phyloP scores from a whole-genome alignment of 1,140 invertebrate species.

The Drosophila ambigua region DNA sequence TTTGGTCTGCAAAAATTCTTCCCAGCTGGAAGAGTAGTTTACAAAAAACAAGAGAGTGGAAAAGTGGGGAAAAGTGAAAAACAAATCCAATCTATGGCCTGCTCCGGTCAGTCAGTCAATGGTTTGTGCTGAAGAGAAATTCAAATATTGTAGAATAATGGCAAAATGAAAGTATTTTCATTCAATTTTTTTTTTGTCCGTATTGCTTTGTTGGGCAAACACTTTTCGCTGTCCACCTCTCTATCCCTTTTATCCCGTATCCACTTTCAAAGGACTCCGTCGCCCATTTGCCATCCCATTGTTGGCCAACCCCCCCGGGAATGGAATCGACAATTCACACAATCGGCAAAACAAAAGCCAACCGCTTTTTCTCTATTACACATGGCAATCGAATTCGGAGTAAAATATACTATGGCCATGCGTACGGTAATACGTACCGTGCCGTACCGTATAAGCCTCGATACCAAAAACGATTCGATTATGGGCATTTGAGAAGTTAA shows the following conservation, averaged over 20 bases:
- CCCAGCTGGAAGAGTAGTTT: constrained; percentile 1
- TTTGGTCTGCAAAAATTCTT: constrained; percentile 34
- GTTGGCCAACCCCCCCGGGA: too few species aligned
- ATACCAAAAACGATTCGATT: too few species aligned
- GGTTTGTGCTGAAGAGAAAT: constrained; percentile 39
- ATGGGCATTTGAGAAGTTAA: too few species aligned
- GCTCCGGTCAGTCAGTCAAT: constrained; percentile 33
- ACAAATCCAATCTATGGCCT: constrained; percentile 45
- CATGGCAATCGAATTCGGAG: not conserved
- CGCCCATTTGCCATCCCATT: not conserved
- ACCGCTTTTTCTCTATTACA: not conserved
- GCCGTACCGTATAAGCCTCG: too few species aligned
- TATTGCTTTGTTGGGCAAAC: constrained; percentile 39
- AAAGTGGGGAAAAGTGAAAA: constrained; percentile 2
- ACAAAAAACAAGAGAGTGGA: constrained; percentile 23
- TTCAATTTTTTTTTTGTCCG: constrained; percentile 15
- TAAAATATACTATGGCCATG: too few species aligned
- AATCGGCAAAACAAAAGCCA: not conserved
- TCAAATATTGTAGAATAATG: constrained; percentile 63
- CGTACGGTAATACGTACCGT: not conserved
- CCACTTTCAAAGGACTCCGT: constrained; percentile 40
- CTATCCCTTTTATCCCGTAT: constrained; percentile 10
- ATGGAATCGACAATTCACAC: not conserved
- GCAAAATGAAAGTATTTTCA: constrained; percentile 51
- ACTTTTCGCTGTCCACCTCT: constrained; percentile 17